A percentile compares a stretch with the other conserved stretches of the same genome.
Evolutionary conservation across 2,797 vertebrate species (phyloP).

Genomic region (Lateolabrax maculatus): DNA sequence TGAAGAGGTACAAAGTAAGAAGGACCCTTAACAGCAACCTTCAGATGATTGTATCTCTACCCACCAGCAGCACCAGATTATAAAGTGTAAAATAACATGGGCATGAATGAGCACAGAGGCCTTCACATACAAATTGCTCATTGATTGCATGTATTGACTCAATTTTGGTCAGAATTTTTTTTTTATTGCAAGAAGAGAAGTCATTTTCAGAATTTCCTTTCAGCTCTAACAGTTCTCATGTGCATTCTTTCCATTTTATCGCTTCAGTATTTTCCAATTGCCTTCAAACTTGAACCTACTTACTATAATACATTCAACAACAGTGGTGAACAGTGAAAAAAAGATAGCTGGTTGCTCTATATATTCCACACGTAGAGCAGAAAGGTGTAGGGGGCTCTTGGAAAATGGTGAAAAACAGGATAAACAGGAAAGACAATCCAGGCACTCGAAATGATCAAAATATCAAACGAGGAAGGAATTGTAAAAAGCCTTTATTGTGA

Average conservation of each 20-base stretch:
- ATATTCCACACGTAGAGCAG: too few species aligned
- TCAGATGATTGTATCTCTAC: not conserved
- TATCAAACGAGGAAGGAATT: too few species aligned
- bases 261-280: not conserved
- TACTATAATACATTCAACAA: not conserved
- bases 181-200: constrained; percentile 8
- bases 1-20: constrained; percentile 30
- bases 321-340: too few species aligned
- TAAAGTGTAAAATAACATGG: not conserved
- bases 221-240: not conserved
- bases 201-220: constrained; percentile 1
- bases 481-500: too few species aligned
- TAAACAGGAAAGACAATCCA: too few species aligned
- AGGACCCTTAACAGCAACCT: constrained; percentile 16
- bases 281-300: not conserved
- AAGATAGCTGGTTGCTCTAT: too few species aligned
- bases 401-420: too few species aligned
- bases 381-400: too few species aligned
- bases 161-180: not conserved
- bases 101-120: not conserved
- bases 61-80: not conserved
- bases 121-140: not conserved
- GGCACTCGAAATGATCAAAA: too few species aligned
- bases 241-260: not conserved
- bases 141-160: constrained; percentile 7